Conservation (phyloP, 2,113 vertebrate species). For the Aleadryas rufinucha region DNA sequence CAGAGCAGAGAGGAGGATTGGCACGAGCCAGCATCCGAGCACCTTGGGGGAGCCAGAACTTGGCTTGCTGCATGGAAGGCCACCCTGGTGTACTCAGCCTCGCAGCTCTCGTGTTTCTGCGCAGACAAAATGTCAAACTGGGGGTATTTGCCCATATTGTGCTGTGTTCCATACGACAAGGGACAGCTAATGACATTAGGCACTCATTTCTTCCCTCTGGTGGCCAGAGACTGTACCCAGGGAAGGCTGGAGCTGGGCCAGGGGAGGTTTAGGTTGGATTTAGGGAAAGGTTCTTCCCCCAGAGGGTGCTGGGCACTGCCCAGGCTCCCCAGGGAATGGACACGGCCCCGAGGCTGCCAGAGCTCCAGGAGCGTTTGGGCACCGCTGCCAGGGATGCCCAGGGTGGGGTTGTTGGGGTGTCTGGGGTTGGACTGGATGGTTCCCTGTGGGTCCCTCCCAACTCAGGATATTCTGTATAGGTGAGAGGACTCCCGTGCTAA, state of each 20-base stretch:
- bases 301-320: background rate
- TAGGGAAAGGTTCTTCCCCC: background rate
- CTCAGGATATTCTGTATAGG: background rate
- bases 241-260: background rate
- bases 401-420: background rate
- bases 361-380: background rate
- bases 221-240: background rate
- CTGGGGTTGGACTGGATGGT: background rate
- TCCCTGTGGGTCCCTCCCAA: background rate
- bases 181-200: background rate
- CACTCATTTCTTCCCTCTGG: background rate
- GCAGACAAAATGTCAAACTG: background rate
- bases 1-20: background rate
- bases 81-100: background rate
- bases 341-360: background rate
- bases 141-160: background rate
- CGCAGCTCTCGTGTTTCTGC: background rate
- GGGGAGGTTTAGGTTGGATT: background rate
- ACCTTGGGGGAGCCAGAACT: background rate
- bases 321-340: background rate
- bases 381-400: rapidly evolving
- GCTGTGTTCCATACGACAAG: background rate
- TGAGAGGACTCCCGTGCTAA: background rate
- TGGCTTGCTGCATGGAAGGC: background rate
- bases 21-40: background rate